A percentile compares a stretch with the other conserved stretches of the same genome.
These are phyloP conservation scores for Cerceris rybyensis DNA, from an alignment of 2,888 invertebrate species.

Conservation along the genomic window DNA sequence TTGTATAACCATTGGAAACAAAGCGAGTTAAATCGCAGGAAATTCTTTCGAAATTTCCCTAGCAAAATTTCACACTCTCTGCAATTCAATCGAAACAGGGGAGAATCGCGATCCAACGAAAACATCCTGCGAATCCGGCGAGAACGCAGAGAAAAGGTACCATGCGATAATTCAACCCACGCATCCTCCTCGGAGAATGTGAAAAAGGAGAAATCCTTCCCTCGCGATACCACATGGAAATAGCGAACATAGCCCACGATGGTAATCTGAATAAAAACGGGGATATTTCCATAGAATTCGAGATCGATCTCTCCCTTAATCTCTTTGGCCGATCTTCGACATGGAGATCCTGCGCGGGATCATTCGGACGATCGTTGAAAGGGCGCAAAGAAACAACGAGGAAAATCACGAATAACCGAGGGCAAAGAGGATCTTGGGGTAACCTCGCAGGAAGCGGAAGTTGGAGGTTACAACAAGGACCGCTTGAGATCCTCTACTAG, in stretches of 20 bases:
- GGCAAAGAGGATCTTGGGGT: constrained; percentile 2
- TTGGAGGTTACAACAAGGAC: constrained; percentile 14
- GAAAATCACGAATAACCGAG: constrained; percentile 37
- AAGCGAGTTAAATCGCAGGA: no score
- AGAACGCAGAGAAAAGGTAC: constrained; percentile 17
- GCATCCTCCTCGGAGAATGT: no score
- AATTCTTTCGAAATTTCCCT: no score
- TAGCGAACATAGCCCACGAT: constrained; percentile 31
- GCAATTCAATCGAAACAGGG: neutral
- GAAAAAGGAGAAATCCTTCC: neutral
- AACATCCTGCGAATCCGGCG: constrained; percentile 1
- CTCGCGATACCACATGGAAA: constrained; percentile 6
- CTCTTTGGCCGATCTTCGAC: constrained; percentile 40
- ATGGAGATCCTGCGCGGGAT: constrained; percentile 33
- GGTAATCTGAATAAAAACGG: constrained; percentile 39
- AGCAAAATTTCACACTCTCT: neutral
- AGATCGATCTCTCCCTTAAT: constrained; percentile 47
- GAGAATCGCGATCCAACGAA: neutral
- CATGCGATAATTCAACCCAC: no score
- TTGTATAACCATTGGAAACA: no score
- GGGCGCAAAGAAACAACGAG: constrained; percentile 7
- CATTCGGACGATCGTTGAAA: constrained; percentile 27
- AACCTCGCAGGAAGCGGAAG: constrained; percentile 52
- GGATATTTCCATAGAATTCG: constrained; percentile 51
- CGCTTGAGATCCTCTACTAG: constrained; percentile 45